Evolutionary conservation across 2,888 invertebrate species (phyloP).

Genomic region (Octodonta nipae): DNA sequence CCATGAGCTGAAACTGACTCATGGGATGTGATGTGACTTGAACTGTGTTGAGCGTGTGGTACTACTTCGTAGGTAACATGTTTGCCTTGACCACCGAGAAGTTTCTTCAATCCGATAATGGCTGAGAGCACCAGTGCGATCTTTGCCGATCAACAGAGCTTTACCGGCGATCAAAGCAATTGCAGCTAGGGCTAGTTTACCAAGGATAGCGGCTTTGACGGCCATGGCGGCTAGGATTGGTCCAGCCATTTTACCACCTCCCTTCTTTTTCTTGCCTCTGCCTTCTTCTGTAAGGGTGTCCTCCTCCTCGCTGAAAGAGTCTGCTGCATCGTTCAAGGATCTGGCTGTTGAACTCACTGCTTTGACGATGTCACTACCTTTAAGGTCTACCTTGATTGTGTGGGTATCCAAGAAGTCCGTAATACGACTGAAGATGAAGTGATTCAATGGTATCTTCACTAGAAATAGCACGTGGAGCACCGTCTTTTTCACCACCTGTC

Average conservation of each 20-base stretch:
- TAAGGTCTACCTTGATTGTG: constrained; percentile 70
- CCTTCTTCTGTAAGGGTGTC: constrained; percentile 50
- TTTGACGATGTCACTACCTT: constrained; percentile 70
- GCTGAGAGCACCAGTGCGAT: constrained; percentile 71
- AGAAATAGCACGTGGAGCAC: constrained; percentile 59
- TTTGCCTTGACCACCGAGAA: constrained; percentile 56
- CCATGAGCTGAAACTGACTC: constrained; percentile 40
- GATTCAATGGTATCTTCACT: constrained; percentile 51
- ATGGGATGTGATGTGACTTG: constrained; percentile 55
- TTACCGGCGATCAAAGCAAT: constrained; percentile 78
- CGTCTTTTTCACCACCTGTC: constrained; percentile 56
- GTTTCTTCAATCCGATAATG: constrained; percentile 72
- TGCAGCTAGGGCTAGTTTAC: constrained; percentile 66
- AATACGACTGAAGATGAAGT: constrained; percentile 45
- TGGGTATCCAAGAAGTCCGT: constrained; percentile 67
- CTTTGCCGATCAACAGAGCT: constrained; percentile 70
- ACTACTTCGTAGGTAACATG: constrained; percentile 82
- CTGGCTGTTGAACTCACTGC: constrained; percentile 68
- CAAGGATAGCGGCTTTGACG: constrained; percentile 63
- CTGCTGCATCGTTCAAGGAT: constrained; percentile 61
- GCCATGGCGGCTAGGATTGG: constrained; percentile 63
- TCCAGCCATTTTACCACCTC: constrained; percentile 62
- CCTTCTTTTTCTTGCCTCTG: constrained; percentile 68
- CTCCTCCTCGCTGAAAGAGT: constrained; percentile 47
- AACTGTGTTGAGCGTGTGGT: constrained; percentile 67